Evolutionary conservation across 2,113 vertebrate species (phyloP).

Genomic region (Rhinolophus sinicus): DNA sequence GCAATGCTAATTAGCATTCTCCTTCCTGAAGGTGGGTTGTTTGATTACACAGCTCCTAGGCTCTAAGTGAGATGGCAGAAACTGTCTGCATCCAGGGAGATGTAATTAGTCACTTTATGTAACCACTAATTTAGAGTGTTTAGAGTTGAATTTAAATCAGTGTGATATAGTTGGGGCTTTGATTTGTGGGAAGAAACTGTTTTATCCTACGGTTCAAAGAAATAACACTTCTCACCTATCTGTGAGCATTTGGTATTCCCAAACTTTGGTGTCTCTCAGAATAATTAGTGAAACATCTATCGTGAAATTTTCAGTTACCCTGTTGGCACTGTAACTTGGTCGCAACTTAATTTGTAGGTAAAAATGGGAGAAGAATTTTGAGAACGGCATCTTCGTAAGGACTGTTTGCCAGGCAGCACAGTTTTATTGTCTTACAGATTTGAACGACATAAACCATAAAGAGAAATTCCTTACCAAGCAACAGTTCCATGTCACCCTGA

Average conservation of each 20-base stretch:
- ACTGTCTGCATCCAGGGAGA: conserved; percentile 44
- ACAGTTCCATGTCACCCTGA: background rate
- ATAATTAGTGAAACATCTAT: conserved; percentile 12
- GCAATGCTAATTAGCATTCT: background rate
- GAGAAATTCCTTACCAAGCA: background rate
- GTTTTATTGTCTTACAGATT: conserved; percentile 3
- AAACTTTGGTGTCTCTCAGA: background rate
- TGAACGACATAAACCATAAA: background rate
- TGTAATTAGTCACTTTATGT: conserved; percentile 10
- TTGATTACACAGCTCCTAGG: background rate
- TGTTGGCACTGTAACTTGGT: background rate
- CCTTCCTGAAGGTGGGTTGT: background rate
- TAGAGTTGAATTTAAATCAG: conserved; percentile 70
- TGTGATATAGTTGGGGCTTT: conserved; percentile 64
- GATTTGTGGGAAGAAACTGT: conserved; percentile 67
- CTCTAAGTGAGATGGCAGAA: background rate
- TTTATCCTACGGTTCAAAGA: conserved; percentile 46
- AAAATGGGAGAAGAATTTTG: conserved; percentile 60
- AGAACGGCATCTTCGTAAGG: conserved; percentile 18
- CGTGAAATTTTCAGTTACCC: background rate
- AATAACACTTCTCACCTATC: conserved; percentile 11
- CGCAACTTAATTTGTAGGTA: conserved; percentile 71
- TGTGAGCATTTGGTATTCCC: background rate
- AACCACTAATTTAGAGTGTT: conserved; percentile 66
- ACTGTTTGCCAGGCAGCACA: background rate